These are phyloP conservation scores for Temnothorax curvispinosus DNA, from an alignment of 1,140 invertebrate genomes.

Conservation along the genomic window DNA sequence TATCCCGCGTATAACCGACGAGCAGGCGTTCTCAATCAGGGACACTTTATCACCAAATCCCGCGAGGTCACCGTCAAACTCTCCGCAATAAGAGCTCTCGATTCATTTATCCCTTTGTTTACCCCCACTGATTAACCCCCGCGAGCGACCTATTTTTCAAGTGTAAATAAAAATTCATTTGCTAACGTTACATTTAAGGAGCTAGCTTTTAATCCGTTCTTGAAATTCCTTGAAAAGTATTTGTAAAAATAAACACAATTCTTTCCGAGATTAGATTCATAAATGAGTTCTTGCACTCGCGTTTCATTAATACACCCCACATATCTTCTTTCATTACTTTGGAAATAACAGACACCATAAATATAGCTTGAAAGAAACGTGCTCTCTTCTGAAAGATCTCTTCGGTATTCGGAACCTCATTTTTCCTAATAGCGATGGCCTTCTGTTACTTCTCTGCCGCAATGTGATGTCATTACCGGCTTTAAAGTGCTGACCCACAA, in stretches of 20 bases:
- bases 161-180: not conserved
- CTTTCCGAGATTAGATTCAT: not conserved
- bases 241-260: not conserved
- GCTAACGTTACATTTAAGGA: not conserved
- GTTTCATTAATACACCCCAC: not conserved
- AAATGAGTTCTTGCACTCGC: not conserved
- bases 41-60: slow-evolving; percentile 13
- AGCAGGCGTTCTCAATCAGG: slow-evolving; percentile 13
- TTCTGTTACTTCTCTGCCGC: not conserved
- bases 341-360: not conserved
- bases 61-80: not conserved
- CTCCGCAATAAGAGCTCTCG: not conserved
- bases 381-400: not conserved
- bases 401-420: not conserved
- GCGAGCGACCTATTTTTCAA: not conserved
- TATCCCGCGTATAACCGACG: slow-evolving; percentile 34
- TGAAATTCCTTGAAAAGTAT: not conserved
- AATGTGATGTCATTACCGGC: slow-evolving; percentile 42
- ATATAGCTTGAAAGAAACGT: not conserved
- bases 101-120: not conserved
- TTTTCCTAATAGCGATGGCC: not conserved
- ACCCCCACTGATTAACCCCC: not conserved
- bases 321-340: not conserved
- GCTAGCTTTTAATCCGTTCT: not conserved
- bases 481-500: slow-evolving; percentile 42